Percentiles rank a stretch among this genome's conserved stretches.
phyloP scores from a whole-genome alignment of 2,113 vertebrate species.

The Xiphorhynchus elegans region DNA sequence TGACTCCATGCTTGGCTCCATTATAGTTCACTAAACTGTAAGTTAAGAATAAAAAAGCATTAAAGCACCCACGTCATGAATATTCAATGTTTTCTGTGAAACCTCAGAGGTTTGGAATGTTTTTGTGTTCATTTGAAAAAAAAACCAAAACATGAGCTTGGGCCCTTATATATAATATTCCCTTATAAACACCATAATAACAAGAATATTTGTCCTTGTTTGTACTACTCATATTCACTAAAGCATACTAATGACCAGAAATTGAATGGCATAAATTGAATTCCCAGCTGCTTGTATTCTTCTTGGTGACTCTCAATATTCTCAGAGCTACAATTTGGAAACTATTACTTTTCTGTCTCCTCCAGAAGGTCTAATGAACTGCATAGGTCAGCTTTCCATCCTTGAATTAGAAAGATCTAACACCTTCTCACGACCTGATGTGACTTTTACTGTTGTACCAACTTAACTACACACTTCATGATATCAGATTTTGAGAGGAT shows the following conservation, averaged over 20 bases:
- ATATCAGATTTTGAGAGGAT: neutral
- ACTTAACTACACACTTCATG: neutral
- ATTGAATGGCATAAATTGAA: neutral
- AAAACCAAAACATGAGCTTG: neutral
- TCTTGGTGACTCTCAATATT: neutral
- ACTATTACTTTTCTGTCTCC: neutral
- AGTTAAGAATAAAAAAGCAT: neutral
- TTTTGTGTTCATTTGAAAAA: neutral
- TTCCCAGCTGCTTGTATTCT: neutral
- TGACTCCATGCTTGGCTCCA: neutral
- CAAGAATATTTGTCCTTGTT: neutral
- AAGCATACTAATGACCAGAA: neutral
- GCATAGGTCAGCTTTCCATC: neutral
- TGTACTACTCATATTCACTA: neutral
- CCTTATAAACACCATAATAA: neutral
- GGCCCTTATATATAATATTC: neutral
- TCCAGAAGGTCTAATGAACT: conserved; percentile 3
- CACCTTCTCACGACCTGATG: neutral
- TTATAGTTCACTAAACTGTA: neutral
- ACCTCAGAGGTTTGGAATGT: neutral
- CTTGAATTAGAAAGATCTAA: neutral
- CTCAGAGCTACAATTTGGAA: neutral
- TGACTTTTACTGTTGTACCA: neutral
- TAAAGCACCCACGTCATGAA: neutral
- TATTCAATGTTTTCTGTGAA: neutral